These are phyloP conservation scores for Deilephila porcellus DNA, from an alignment of 2,888 invertebrate genomes.

Conservation along the genomic window DNA sequence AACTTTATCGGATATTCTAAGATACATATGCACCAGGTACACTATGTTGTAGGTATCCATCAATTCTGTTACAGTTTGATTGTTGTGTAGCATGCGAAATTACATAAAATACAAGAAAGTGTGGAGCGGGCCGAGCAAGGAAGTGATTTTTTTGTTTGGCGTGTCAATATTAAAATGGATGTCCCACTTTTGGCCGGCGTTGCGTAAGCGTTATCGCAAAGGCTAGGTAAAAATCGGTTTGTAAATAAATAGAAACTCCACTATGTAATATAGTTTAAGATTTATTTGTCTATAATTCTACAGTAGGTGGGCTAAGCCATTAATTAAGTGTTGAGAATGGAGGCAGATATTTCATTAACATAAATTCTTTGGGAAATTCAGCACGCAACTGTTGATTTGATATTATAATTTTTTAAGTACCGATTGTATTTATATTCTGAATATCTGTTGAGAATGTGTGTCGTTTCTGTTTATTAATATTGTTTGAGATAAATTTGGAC, in stretches of 20 bases:
- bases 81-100: conserved; percentile 44
- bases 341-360: conserved; percentile 9
- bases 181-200: conserved; percentile 56
- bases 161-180: conserved; percentile 51
- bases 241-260: conserved; percentile 37
- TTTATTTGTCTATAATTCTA: conserved; percentile 19
- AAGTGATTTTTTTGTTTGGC: conserved; percentile 40
- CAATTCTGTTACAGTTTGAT: conserved; percentile 36
- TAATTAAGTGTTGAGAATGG: conserved; percentile 16
- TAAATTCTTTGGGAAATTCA: conserved; percentile 9
- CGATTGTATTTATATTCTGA: neutral
- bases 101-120: conserved; percentile 54
- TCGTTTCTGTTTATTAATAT: neutral
- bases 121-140: conserved; percentile 46
- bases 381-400: conserved; percentile 8
- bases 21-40: neutral
- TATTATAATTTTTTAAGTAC: neutral
- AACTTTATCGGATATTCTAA: too few species aligned
- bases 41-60: neutral
- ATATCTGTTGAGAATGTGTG: neutral
- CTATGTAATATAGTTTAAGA: neutral
- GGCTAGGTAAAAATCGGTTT: conserved; percentile 49
- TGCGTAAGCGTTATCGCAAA: conserved; percentile 55
- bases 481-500: too few species aligned
- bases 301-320: neutral